A percentile compares a stretch with the other conserved stretches of the same genome.
Conservation (phyloP, 2,797 vertebrate genomes). For the Chromis chromis region DNA sequence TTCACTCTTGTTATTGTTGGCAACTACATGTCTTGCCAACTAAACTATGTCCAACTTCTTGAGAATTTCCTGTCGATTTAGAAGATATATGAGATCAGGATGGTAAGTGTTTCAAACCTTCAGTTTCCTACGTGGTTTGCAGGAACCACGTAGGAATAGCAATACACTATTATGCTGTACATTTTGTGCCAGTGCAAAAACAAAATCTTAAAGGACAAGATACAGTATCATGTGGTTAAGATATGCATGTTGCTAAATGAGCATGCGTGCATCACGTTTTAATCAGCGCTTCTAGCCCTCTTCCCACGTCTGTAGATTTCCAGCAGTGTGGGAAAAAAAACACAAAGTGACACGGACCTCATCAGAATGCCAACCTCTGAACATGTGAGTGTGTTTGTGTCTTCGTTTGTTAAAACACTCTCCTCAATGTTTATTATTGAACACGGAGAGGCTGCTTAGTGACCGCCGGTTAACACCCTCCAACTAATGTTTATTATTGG, state of each 20-base stretch:
- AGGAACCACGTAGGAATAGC: no score
- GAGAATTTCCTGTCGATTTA: no score
- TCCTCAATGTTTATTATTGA: constrained; percentile 59
- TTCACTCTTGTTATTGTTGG: no score
- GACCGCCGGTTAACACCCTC: constrained; percentile 50
- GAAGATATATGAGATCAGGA: no score
- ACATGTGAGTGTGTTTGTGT: constrained; percentile 9
- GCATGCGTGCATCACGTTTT: not conserved
- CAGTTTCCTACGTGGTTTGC: no score
- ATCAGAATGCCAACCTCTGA: constrained; percentile 23
- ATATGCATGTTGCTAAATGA: not conserved
- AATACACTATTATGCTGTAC: no score
- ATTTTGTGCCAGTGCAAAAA: not conserved
- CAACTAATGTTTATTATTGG: constrained; percentile 59
- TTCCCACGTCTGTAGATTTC: constrained; percentile 35
- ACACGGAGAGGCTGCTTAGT: constrained; percentile 37
- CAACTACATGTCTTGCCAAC: no score
- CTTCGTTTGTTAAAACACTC: constrained; percentile 7
- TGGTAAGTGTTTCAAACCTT: no score
- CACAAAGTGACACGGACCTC: constrained; percentile 13
- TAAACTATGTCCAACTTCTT: no score
- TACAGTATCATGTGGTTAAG: not conserved
- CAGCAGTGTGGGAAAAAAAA: constrained; percentile 34
- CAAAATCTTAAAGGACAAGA: constrained; percentile 1
- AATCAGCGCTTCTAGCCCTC: constrained; percentile 17